phyloP scores from a whole-genome alignment of 2,888 invertebrate genomes.

The Teinopalpus imperialis region DNA sequence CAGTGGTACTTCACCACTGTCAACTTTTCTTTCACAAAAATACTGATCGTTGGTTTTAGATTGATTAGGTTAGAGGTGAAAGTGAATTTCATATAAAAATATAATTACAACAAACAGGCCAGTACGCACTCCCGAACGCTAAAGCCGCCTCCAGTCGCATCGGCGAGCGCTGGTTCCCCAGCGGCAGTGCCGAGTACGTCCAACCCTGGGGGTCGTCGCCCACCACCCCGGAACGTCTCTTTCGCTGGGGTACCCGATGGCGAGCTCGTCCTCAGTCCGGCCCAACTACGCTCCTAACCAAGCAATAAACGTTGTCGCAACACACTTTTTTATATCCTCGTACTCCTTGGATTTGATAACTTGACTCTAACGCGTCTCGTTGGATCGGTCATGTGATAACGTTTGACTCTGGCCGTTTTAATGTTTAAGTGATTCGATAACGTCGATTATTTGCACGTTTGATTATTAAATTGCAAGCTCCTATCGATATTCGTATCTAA shows the following conservation, averaged over 20 bases:
- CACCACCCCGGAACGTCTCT: conserved; percentile 74
- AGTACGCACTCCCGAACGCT: conserved; percentile 28
- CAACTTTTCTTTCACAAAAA: too few species aligned
- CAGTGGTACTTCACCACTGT: too few species aligned
- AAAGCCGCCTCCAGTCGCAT: conserved; percentile 31
- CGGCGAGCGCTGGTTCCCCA: conserved; percentile 23
- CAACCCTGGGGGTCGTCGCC: conserved; percentile 36
- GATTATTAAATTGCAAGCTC: conserved; percentile 57
- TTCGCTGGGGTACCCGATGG: conserved; percentile 76
- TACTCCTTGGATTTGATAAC: conserved; percentile 49
- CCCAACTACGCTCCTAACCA: conserved; percentile 82
- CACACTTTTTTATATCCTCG: conserved; percentile 41
- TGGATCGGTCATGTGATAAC: conserved; percentile 55
- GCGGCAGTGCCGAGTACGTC: conserved; percentile 31
- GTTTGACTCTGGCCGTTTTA: conserved; percentile 45
- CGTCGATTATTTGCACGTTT: conserved; percentile 72
- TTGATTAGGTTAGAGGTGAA: too few species aligned
- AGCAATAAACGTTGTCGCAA: conserved; percentile 64
- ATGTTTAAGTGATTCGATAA: conserved; percentile 52
- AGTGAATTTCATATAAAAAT: too few species aligned
- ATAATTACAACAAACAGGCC: too few species aligned
- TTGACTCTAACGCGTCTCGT: conserved; percentile 36
- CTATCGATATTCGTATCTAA: conserved; percentile 47
- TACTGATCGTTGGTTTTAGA: too few species aligned
- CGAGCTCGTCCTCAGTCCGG: conserved; percentile 84